These are phyloP conservation scores for Tetraneura akinire DNA, from an alignment of 1,140 invertebrate genomes.

Conservation along the genomic window DNA sequence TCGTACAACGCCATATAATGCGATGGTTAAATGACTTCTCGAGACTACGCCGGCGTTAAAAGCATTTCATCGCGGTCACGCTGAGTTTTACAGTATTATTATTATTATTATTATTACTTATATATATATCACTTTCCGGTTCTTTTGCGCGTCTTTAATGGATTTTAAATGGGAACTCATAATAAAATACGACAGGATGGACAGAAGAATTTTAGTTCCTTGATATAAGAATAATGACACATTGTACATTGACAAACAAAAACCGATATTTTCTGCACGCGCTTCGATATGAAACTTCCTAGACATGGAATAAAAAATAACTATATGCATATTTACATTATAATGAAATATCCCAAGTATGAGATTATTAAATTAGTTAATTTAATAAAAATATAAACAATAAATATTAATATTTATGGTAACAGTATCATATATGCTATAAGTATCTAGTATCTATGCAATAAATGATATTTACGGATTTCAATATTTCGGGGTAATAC, in stretches of 20 bases:
- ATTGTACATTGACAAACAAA: not conserved
- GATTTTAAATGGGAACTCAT: conserved; percentile 25
- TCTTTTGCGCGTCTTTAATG: conserved; percentile 46
- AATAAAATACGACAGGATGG: not conserved
- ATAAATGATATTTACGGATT: too few species aligned
- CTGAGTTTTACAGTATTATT: conserved; percentile 46
- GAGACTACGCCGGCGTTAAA: conserved; percentile 29
- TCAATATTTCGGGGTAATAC: too few species aligned
- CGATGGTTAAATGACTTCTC: not conserved
- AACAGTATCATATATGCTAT: too few species aligned
- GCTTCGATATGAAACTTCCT: too few species aligned
- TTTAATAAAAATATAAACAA: too few species aligned
- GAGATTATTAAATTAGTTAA: too few species aligned
- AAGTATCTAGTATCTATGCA: too few species aligned
- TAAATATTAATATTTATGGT: too few species aligned
- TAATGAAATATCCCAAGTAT: too few species aligned
- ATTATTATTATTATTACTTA: not conserved
- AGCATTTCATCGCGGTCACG: conserved; percentile 46
- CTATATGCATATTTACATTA: too few species aligned
- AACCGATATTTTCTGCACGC: too few species aligned
- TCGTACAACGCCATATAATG: not conserved
- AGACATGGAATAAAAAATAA: too few species aligned
- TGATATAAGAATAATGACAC: not conserved
- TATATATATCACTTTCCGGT: not conserved
- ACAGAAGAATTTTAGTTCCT: not conserved